Conservation (phyloP, 2,113 vertebrate species). For the Puma concolor region DNA sequence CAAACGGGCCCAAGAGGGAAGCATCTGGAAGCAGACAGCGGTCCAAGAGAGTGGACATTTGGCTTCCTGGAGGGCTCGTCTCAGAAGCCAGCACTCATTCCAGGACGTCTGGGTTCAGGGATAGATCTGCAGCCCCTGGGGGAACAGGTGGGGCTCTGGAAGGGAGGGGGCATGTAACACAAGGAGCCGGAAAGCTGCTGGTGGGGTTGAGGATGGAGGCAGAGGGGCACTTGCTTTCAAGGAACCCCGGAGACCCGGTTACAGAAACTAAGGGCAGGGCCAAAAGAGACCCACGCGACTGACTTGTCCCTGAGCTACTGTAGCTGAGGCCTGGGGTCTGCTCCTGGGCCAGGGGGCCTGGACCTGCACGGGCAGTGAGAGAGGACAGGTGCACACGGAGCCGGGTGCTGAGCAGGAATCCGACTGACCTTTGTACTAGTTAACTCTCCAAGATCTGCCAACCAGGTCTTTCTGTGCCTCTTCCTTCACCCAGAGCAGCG, state of each 20-base stretch:
- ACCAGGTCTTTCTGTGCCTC: background rate
- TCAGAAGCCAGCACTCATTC: background rate
- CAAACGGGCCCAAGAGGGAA: background rate
- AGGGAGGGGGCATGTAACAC: fast-evolving
- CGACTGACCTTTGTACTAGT: fast-evolving
- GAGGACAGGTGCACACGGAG: fast-evolving
- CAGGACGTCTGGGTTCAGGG: background rate
- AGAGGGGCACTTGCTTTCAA: background rate
- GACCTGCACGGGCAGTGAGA: background rate
- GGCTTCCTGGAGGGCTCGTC: background rate
- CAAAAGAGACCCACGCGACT: background rate
- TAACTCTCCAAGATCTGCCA: no score
- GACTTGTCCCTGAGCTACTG: background rate
- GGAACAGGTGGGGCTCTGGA: background rate
- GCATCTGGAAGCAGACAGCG: background rate
- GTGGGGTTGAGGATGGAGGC: no score
- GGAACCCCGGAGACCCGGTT: background rate
- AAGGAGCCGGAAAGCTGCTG: background rate
- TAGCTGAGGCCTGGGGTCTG: background rate
- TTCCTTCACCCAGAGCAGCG: background rate
- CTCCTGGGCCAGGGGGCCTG: background rate
- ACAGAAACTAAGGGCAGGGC: background rate
- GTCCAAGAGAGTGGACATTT: background rate
- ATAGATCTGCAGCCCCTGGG: background rate
- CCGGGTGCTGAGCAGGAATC: background rate